These are phyloP conservation scores for Tolmerus cingulatus DNA, from an alignment of 2,888 invertebrate species.

Conservation along the genomic window DNA sequence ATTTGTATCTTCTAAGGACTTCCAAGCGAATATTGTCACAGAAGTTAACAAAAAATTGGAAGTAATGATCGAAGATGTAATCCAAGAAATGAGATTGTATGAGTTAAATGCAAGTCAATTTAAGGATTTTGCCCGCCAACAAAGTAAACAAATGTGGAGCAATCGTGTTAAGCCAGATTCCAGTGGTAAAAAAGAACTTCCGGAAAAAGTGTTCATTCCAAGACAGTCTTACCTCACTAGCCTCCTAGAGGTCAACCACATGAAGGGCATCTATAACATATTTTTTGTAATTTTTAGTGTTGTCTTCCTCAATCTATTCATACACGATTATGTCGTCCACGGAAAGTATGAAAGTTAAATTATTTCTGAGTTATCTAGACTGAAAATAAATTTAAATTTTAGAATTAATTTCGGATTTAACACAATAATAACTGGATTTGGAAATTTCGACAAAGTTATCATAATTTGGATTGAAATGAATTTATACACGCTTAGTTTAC, in stretches of 20 bases:
- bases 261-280: conserved; percentile 84
- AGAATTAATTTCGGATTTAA: conserved; percentile 69
- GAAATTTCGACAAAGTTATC: conserved; percentile 68
- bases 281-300: conserved; percentile 80
- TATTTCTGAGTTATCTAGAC: not conserved
- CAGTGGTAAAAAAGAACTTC: conserved; percentile 56
- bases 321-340: conserved; percentile 76
- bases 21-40: conserved; percentile 54
- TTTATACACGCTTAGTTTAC: conserved; percentile 59
- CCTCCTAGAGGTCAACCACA: conserved; percentile 78
- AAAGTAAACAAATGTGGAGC: conserved; percentile 48
- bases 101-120: conserved; percentile 58
- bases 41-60: conserved; percentile 59
- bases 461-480: conserved; percentile 67
- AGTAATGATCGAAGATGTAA: conserved; percentile 57
- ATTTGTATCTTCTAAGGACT: conserved; percentile 49
- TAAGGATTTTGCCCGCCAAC: conserved; percentile 53
- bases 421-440: conserved; percentile 69
- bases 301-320: conserved; percentile 75
- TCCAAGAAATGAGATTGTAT: conserved; percentile 58
- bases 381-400: conserved; percentile 50
- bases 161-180: conserved; percentile 42
- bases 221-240: conserved; percentile 84
- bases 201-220: conserved; percentile 73
- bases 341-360: conserved; percentile 69